These are phyloP conservation scores for Drosophila sturtevanti DNA, from an alignment of 1,140 invertebrate species.

Conservation along the genomic window DNA sequence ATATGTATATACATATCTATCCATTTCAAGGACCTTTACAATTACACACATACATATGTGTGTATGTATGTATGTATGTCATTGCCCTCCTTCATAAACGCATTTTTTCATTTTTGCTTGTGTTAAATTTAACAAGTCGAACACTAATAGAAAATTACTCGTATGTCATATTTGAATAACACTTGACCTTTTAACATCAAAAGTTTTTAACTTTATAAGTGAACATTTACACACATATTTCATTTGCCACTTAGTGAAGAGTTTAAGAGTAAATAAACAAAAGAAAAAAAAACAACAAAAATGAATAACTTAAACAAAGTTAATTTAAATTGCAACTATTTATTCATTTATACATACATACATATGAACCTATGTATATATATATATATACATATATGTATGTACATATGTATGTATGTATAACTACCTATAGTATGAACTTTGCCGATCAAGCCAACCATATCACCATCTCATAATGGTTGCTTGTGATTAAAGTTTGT, in stretches of 20 bases:
- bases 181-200: not conserved
- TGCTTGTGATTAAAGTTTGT: not conserved
- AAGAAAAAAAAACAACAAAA: not conserved
- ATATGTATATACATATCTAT: too few relatives aligned
- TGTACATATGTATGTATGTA: too few relatives aligned
- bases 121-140: too few relatives aligned
- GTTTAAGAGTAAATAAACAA: not conserved
- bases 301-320: not conserved
- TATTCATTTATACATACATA: not conserved
- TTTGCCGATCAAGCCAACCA: slow-evolving; percentile 8
- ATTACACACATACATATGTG: too few relatives aligned
- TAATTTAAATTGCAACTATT: slow-evolving; percentile 1
- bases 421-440: not conserved
- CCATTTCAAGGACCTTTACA: too few relatives aligned
- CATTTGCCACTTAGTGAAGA: not conserved
- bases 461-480: slow-evolving; percentile 17
- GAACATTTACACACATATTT: not conserved
- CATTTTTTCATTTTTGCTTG: too few relatives aligned
- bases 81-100: too few relatives aligned
- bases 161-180: not conserved
- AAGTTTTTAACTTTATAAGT: not conserved
- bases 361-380: not conserved
- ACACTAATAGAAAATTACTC: too few relatives aligned
- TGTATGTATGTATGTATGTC: too few relatives aligned
- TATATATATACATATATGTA: not conserved